phyloP scores from a whole-genome alignment of 2,113 vertebrate species.

The Phycodurus eques region DNA sequence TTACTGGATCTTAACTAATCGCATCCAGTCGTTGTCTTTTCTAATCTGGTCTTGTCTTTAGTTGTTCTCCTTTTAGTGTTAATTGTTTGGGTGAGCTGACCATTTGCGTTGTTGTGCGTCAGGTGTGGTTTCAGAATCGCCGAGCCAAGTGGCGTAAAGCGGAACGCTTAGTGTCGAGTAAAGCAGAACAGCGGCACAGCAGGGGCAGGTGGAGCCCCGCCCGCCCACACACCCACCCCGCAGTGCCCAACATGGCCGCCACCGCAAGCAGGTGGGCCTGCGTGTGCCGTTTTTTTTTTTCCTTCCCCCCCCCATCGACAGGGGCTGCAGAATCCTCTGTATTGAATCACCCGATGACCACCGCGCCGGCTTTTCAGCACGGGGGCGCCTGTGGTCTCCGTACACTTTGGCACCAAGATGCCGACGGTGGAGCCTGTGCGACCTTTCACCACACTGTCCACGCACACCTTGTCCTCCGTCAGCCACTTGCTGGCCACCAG shows the following conservation, averaged over 20 bases:
- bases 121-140: conserved; percentile 99
- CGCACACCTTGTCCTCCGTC: conserved; percentile 54
- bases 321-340: background rate
- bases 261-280: conserved; percentile 45
- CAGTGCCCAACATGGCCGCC: conserved; percentile 19
- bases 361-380: conserved; percentile 19
- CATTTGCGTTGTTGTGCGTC: conserved; percentile 9
- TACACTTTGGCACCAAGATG: conserved; percentile 32
- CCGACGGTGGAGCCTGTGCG: conserved; percentile 31
- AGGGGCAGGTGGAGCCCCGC: conserved; percentile 29
- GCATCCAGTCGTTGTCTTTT: too few relatives aligned
- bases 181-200: conserved; percentile 50
- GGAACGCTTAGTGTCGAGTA: conserved; percentile 67
- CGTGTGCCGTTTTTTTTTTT: background rate
- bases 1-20: too few relatives aligned
- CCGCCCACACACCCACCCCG: conserved; percentile 30
- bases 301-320: too few relatives aligned
- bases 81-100: background rate
- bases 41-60: too few relatives aligned
- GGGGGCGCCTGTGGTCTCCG: conserved; percentile 34
- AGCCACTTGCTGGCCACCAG: conserved; percentile 57
- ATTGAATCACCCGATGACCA: background rate
- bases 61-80: background rate
- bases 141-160: conserved; percentile 90
- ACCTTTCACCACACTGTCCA: conserved; percentile 48